phyloP scores from a whole-genome alignment of 2,113 vertebrate species.

The Etheostoma spectabile region DNA sequence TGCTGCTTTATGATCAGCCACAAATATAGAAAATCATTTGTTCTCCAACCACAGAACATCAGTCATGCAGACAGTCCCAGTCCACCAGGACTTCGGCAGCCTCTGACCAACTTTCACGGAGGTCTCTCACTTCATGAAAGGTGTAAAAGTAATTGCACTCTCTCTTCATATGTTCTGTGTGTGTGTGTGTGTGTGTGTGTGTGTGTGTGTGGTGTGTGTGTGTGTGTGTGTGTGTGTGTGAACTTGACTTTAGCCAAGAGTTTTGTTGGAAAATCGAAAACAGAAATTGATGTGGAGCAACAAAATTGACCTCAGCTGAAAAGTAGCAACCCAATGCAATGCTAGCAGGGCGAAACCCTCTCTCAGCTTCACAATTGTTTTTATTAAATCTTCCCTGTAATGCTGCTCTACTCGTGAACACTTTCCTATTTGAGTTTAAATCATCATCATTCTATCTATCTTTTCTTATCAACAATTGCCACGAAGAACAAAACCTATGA shows the following conservation, averaged over 20 bases:
- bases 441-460: not conserved
- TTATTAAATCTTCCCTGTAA: not conserved
- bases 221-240: constrained; percentile 11
- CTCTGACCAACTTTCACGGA: constrained; percentile 51
- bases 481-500: not conserved
- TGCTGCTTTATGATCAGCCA: constrained; percentile 41
- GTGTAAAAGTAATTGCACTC: constrained; percentile 47
- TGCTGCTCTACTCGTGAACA: not conserved
- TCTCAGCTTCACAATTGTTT: constrained; percentile 2
- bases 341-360: not conserved
- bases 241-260: constrained; percentile 3
- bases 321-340: not conserved
- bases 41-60: constrained; percentile 61
- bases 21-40: constrained; percentile 70
- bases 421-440: not conserved
- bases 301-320: constrained; percentile 27
- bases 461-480: not conserved
- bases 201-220: constrained; percentile 11
- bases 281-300: constrained; percentile 35
- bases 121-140: constrained; percentile 43
- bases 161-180: constrained; percentile 13
- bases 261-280: constrained; percentile 36
- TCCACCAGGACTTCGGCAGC: constrained; percentile 59
- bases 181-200: constrained; percentile 8
- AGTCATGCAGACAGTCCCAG: constrained; percentile 60